These are phyloP conservation scores for Caenorhabditis sinica DNA, from an alignment of 2,888 invertebrate genomes.

Conservation along the genomic window DNA sequence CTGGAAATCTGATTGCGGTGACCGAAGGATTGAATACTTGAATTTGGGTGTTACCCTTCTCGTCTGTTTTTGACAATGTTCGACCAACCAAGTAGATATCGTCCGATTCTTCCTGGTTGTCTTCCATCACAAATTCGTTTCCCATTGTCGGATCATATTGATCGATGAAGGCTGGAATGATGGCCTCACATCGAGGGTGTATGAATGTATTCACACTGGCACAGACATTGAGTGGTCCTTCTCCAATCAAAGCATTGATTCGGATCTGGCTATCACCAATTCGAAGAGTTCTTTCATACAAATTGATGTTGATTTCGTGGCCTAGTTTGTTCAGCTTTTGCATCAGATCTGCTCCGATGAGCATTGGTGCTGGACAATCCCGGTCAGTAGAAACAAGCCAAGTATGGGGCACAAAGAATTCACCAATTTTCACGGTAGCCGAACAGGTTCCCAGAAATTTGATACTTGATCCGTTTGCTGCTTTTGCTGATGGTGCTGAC, in stretches of 20 bases:
- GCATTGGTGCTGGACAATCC: slow-evolving; percentile 19
- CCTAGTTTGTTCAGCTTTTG: slow-evolving; percentile 15
- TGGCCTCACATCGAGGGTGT: background rate
- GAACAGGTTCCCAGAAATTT: slow-evolving; percentile 4
- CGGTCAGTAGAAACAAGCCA: background rate
- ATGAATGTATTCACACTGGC: background rate
- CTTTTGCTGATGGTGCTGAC: background rate
- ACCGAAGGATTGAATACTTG: slow-evolving; percentile 1
- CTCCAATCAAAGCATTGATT: background rate
- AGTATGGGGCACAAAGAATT: background rate
- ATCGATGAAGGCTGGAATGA: background rate
- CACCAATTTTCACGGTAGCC: background rate
- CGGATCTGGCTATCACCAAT: background rate
- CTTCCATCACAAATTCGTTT: slow-evolving; percentile 10
- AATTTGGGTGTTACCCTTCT: background rate
- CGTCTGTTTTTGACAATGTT: background rate
- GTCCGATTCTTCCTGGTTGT: background rate
- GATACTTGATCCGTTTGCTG: slow-evolving; percentile 11
- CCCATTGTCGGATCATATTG: background rate
- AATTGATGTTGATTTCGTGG: background rate
- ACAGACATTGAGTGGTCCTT: background rate
- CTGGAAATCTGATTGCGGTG: background rate
- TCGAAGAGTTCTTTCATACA: background rate
- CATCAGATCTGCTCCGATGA: slow-evolving; percentile 12
- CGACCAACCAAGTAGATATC: slow-evolving; percentile 7